Conservation (phyloP, 1,140 invertebrate species). For the Tenebrio molitor region DNA sequence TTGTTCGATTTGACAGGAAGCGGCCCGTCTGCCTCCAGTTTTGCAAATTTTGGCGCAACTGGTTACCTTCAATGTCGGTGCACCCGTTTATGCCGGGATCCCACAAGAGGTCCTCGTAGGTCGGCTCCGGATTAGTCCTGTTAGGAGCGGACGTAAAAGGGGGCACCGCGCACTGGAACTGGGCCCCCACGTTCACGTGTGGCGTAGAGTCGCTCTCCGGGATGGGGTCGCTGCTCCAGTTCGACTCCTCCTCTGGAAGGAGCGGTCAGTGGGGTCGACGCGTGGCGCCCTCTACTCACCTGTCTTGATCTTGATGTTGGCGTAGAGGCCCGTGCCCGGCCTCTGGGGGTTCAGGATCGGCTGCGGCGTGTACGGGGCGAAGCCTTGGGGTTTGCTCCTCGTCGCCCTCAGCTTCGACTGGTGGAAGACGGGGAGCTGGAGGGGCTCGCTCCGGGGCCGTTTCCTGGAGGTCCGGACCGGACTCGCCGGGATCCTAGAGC, state of each 20-base stretch:
- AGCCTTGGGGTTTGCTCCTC: constrained; percentile 67
- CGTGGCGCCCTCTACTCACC: too few relatives aligned
- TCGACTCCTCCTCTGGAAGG: constrained; percentile 56
- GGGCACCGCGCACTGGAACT: constrained; percentile 87
- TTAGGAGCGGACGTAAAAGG: constrained; percentile 57
- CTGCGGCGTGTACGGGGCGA: constrained; percentile 87
- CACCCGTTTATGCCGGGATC: constrained; percentile 84
- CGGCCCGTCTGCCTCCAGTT: too few relatives aligned
- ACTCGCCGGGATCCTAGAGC: constrained; percentile 73
- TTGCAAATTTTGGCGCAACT: too few relatives aligned
- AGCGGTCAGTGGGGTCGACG: too few relatives aligned
- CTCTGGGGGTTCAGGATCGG: constrained; percentile 93
- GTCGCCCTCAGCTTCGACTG: constrained; percentile 72
- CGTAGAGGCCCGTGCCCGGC: constrained; percentile 86
- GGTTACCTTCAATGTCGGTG: constrained; percentile 81
- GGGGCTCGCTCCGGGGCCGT: constrained; percentile 75
- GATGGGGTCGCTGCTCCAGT: constrained; percentile 62
- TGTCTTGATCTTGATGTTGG: constrained; percentile 57
- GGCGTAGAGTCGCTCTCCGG: constrained; percentile 71
- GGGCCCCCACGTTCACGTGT: constrained; percentile 91
- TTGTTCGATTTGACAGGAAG: too few relatives aligned
- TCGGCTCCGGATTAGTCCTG: constrained; percentile 66
- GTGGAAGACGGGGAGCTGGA: constrained; percentile 69
- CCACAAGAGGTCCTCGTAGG: constrained; percentile 85
- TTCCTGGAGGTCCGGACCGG: constrained; percentile 74